These are phyloP conservation scores for Sinopyrophorus schimmeli DNA, from an alignment of 2,888 invertebrate species.

Conservation along the genomic window DNA sequence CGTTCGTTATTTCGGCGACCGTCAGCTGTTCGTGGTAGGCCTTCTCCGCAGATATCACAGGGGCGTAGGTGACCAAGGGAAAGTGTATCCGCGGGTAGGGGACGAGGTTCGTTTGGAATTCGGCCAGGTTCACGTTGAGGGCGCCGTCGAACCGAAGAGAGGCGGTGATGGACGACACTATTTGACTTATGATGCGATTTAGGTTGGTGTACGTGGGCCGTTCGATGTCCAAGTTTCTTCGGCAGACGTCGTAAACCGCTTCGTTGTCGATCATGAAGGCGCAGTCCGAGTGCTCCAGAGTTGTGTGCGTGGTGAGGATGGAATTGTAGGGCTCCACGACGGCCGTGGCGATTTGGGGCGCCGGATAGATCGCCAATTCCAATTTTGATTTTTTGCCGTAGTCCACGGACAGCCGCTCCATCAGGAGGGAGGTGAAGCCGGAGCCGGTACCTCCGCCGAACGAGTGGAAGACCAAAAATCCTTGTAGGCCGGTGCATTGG, in stretches of 20 bases:
- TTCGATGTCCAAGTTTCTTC: conserved; percentile 63
- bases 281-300: conserved; percentile 63
- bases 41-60: conserved; percentile 62
- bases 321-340: conserved; percentile 67
- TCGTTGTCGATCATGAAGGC: conserved; percentile 80
- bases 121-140: conserved; percentile 63
- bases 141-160: conserved; percentile 64
- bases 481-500: conserved; percentile 62
- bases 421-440: conserved; percentile 79
- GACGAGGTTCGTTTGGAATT: conserved; percentile 61
- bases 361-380: conserved; percentile 66
- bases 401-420: conserved; percentile 69
- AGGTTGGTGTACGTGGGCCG: conserved; percentile 66
- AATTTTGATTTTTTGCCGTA: conserved; percentile 57
- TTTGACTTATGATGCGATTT: conserved; percentile 62
- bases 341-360: conserved; percentile 64
- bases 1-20: conserved; percentile 55
- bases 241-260: conserved; percentile 60
- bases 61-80: conserved; percentile 60
- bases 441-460: conserved; percentile 81
- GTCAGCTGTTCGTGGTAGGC: conserved; percentile 53
- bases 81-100: conserved; percentile 63
- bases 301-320: conserved; percentile 65
- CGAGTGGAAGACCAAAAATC: conserved; percentile 61
- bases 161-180: too few species aligned